Conservation (phyloP, 2,113 vertebrate species). For the Delphinapterus leucas region DNA sequence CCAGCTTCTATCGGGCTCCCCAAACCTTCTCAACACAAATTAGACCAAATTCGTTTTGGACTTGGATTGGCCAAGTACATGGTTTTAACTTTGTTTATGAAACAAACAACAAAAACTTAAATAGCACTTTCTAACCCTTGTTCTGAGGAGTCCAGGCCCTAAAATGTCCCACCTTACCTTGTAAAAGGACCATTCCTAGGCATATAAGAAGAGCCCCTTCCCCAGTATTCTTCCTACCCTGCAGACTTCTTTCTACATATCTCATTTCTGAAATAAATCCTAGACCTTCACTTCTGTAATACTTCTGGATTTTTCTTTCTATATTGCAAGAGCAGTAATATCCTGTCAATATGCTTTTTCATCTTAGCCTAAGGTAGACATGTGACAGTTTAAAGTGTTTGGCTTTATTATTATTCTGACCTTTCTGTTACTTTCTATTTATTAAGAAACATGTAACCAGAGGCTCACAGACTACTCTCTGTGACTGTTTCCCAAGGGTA, state of each 20-base stretch:
- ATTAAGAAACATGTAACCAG: constrained; percentile 15
- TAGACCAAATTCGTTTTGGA: background rate
- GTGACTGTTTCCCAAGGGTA: background rate
- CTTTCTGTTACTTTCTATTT: constrained; percentile 45
- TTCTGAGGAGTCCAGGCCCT: background rate
- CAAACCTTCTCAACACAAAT: background rate
- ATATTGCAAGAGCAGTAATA: background rate
- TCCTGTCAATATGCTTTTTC: background rate
- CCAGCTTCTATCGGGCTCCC: background rate
- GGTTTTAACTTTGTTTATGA: background rate
- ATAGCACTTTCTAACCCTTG: background rate
- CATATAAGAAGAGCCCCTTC: background rate
- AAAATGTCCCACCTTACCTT: background rate
- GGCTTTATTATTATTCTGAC: constrained; percentile 10
- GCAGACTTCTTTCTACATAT: background rate
- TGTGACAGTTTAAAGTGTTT: background rate
- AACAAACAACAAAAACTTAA: constrained; percentile 12
- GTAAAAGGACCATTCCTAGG: background rate
- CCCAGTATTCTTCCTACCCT: background rate
- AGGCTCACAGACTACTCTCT: background rate
- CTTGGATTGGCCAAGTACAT: background rate
- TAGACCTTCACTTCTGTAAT: background rate
- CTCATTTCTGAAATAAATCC: constrained; percentile 1
- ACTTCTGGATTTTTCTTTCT: background rate
- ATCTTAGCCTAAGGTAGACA: background rate